These are phyloP conservation scores for Heliconius aoede DNA, from an alignment of 2,888 invertebrate genomes.

Conservation along the genomic window DNA sequence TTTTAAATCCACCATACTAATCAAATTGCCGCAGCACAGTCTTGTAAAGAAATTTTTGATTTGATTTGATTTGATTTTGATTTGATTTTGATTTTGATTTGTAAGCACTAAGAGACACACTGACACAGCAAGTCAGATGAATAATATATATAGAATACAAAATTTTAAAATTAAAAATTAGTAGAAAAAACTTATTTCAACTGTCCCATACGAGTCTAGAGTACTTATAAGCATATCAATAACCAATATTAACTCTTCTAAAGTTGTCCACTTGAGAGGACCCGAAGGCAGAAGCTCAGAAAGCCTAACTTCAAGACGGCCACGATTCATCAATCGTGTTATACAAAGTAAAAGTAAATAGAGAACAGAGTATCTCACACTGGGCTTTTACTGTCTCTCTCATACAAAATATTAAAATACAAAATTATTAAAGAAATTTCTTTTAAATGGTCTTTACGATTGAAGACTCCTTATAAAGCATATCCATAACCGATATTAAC, in stretches of 20 bases:
- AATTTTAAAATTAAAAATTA: background rate
- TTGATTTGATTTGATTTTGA: too few relatives aligned
- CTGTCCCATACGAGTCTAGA: background rate
- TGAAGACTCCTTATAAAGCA: background rate
- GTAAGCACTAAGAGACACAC: too few relatives aligned
- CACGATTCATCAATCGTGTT: too few relatives aligned
- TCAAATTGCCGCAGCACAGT: too few relatives aligned
- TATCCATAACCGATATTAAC: conserved; percentile 27
- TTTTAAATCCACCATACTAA: too few relatives aligned
- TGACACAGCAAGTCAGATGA: too few relatives aligned
- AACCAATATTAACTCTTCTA: conserved; percentile 15
- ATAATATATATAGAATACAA: too few relatives aligned
- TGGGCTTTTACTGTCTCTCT: background rate
- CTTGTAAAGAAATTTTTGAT: too few relatives aligned
- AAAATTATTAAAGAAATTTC: background rate
- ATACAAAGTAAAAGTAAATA: too few relatives aligned
- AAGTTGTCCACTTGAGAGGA: conserved; percentile 27
- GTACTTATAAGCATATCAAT: conserved; percentile 5
- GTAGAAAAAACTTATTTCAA: background rate
- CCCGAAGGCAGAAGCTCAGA: background rate
- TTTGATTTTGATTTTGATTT: too few relatives aligned
- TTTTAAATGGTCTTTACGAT: background rate
- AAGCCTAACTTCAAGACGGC: too few relatives aligned
- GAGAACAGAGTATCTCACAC: too few relatives aligned
- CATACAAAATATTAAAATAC: background rate